Conservation (phyloP, 2,113 vertebrate species). For the Silurus meridionalis region DNA sequence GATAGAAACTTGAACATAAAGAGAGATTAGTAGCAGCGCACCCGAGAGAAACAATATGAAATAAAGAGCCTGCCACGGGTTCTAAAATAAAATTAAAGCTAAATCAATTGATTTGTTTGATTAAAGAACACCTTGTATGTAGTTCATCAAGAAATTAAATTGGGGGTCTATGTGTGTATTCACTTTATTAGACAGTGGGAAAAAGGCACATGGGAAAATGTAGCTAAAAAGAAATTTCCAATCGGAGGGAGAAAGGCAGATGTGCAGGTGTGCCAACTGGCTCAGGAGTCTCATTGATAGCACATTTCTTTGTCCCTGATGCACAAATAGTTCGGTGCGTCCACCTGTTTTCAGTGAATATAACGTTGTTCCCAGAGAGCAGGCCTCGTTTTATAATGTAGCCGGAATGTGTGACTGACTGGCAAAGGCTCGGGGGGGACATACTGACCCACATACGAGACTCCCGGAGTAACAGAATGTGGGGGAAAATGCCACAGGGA, state of each 20-base stretch:
- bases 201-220: not conserved
- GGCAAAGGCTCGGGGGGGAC: not conserved
- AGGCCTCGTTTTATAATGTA: not conserved
- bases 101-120: not conserved
- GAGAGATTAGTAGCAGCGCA: too few relatives aligned
- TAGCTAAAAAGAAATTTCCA: too few relatives aligned
- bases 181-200: not conserved
- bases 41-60: too few relatives aligned
- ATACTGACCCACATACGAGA: conserved; percentile 23
- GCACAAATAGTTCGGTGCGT: not conserved
- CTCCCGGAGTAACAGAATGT: conserved; percentile 23
- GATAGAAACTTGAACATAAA: too few relatives aligned
- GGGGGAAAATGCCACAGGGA: conserved; percentile 11
- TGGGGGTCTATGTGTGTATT: not conserved
- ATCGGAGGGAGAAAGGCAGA: not conserved
- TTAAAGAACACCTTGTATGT: not conserved
- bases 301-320: not conserved
- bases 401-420: not conserved
- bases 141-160: not conserved
- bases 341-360: not conserved
- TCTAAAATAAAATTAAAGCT: not conserved
- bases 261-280: not conserved
- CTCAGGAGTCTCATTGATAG: not conserved
- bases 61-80: too few relatives aligned
- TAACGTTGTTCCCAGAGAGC: not conserved